Evolutionary conservation across 2,113 vertebrate species (phyloP).

Genomic region (Dipodomys merriami): DNA sequence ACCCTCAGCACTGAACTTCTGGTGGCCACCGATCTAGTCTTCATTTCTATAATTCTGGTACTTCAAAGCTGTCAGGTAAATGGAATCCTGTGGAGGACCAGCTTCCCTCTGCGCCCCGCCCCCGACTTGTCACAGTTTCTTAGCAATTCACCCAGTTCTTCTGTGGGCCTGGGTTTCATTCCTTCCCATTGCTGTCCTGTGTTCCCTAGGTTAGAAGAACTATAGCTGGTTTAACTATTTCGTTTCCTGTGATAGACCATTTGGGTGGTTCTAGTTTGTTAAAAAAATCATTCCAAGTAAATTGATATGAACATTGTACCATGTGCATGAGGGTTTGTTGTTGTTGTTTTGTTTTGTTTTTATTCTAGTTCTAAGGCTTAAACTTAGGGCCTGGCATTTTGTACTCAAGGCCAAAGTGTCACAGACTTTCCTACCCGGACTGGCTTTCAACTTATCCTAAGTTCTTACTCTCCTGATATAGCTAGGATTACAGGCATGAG

Average conservation of each 20-base stretch:
- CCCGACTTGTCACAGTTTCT: neutral
- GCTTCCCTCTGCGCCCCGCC: neutral
- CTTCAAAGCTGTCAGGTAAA: neutral
- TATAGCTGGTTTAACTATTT: neutral
- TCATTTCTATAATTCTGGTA: neutral
- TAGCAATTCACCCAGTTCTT: neutral
- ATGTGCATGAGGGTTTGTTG: too few relatives aligned
- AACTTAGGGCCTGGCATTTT: too few relatives aligned
- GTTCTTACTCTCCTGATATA: too few relatives aligned
- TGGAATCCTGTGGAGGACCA: neutral
- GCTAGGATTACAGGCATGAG: too few relatives aligned
- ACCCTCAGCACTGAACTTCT: neutral
- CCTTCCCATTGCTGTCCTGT: neutral
- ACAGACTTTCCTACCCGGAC: too few relatives aligned
- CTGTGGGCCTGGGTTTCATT: accelerated
- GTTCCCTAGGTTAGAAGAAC: too few relatives aligned
- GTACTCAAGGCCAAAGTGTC: too few relatives aligned
- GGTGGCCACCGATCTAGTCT: neutral
- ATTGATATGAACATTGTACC: neutral
- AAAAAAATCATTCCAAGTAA: neutral
- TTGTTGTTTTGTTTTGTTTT: too few relatives aligned
- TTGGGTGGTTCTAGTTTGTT: neutral
- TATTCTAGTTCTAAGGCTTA: too few relatives aligned
- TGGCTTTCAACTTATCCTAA: too few relatives aligned
- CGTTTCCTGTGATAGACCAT: neutral